These are phyloP conservation scores for Caradrina clavipalpis DNA, from an alignment of 2,888 invertebrate genomes.

Conservation along the genomic window DNA sequence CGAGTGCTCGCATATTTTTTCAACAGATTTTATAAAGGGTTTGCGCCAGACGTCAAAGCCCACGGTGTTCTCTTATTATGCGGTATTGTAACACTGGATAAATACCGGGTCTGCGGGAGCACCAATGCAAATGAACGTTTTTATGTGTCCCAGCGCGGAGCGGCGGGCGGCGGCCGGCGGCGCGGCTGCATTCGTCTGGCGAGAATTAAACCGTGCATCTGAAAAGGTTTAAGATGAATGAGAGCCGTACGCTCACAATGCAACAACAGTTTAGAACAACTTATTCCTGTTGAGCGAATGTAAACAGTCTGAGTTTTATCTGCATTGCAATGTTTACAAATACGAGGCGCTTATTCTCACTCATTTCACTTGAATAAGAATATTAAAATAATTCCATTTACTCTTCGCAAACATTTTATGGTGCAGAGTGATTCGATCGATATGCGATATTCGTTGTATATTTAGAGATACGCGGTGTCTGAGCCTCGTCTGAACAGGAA, in stretches of 20 bases:
- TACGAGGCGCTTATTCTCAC: conserved; percentile 61
- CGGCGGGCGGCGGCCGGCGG: conserved; percentile 62
- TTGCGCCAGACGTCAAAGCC: conserved; percentile 79
- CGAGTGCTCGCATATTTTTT: conserved; percentile 75
- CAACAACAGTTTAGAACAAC: conserved; percentile 86
- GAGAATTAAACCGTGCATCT: conserved; percentile 85
- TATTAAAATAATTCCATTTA: conserved; percentile 35
- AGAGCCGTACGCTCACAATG: conserved; percentile 83
- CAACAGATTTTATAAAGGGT: conserved; percentile 80
- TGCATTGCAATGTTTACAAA: conserved; percentile 71
- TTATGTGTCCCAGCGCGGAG: conserved; percentile 77
- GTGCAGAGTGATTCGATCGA: conserved; percentile 52
- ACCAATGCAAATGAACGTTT: conserved; percentile 88
- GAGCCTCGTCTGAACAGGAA: conserved; percentile 85
- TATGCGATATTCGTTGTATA: conserved; percentile 65
- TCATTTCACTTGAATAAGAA: conserved; percentile 56
- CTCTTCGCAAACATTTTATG: conserved; percentile 18
- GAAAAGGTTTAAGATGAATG: conserved; percentile 89
- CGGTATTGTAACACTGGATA: conserved; percentile 84
- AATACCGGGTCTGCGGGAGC: conserved; percentile 80
- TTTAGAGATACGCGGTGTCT: conserved; percentile 76
- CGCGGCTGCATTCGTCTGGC: conserved; percentile 79
- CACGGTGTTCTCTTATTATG: conserved; percentile 82
- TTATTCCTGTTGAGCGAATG: conserved; percentile 83
- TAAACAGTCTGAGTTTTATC: conserved; percentile 84